Conservation (phyloP, 2,113 vertebrate genomes). For the Percina caprodes region DNA sequence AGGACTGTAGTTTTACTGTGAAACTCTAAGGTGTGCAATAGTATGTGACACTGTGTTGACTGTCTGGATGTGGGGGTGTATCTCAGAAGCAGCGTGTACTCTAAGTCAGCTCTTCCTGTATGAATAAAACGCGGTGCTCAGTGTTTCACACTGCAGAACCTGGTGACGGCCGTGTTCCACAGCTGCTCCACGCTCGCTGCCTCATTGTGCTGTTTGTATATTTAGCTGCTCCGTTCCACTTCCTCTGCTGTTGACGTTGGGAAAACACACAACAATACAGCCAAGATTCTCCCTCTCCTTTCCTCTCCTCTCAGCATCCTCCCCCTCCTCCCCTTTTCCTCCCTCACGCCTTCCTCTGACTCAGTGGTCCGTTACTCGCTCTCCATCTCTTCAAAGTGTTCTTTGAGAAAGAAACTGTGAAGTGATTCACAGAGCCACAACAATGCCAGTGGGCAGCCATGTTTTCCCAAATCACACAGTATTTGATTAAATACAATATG, state of each 20-base stretch:
- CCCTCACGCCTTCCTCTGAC: constrained; percentile 34
- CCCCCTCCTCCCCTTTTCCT: constrained; percentile 17
- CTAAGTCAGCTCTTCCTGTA: constrained; percentile 31
- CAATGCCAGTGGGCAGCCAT: constrained; percentile 30
- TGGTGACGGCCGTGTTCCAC: constrained; percentile 66
- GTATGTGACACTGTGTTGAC: not conserved
- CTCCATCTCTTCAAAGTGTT: constrained; percentile 46
- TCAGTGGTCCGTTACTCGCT: constrained; percentile 43
- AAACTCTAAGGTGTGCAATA: not conserved
- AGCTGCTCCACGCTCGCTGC: constrained; percentile 69
- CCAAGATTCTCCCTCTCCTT: constrained; percentile 36
- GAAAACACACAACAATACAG: constrained; percentile 81
- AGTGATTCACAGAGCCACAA: constrained; percentile 63
- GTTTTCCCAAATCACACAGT: constrained; percentile 26
- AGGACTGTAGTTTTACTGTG: no score
- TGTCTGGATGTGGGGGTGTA: not conserved
- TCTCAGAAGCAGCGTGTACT: not conserved
- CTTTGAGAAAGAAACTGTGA: constrained; percentile 67
- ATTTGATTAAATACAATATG: constrained; percentile 51
- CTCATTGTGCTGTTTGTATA: constrained; percentile 82
- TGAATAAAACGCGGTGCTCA: constrained; percentile 24
- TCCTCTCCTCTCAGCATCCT: constrained; percentile 37
- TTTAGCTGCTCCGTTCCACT: constrained; percentile 80
- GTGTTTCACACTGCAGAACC: constrained; percentile 34
- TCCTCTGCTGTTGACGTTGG: constrained; percentile 78